Evolutionary conservation across 1,140 invertebrate genomes (phyloP).

Genomic region (Lucilia cuprina): DNA sequence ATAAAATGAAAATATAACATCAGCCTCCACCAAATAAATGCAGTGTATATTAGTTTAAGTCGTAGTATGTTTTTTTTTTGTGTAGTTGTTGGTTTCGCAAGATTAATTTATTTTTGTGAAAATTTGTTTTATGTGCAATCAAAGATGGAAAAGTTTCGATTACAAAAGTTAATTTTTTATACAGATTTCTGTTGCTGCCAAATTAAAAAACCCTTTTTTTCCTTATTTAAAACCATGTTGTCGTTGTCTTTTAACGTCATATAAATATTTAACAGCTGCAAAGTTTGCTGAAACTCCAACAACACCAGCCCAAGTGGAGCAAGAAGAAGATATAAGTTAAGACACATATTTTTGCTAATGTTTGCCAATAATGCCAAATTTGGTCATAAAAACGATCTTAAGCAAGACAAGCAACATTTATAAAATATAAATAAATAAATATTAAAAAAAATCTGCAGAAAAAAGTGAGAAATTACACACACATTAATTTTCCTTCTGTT

Average conservation of each 20-base stretch:
- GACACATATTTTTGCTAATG: conserved; percentile 10
- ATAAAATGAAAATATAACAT: no score
- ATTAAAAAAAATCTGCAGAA: neutral
- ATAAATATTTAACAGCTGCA: conserved; percentile 1
- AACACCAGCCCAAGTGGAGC: neutral
- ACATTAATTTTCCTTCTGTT: conserved; percentile 17
- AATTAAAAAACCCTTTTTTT: no score
- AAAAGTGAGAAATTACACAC: conserved; percentile 14
- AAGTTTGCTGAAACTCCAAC: neutral
- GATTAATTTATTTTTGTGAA: conserved; percentile 18
- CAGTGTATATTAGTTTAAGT: neutral
- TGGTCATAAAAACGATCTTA: neutral
- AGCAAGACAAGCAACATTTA: neutral
- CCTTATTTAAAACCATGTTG: neutral
- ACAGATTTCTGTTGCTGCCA: neutral
- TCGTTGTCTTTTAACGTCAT: neutral
- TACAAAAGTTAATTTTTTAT: conserved; percentile 10
- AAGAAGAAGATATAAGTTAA: neutral
- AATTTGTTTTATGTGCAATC: conserved; percentile 11
- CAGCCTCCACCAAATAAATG: neutral
- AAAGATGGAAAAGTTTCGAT: conserved; percentile 17
- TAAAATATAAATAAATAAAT: neutral
- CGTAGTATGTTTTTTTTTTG: neutral
- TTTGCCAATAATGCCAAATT: conserved; percentile 17
- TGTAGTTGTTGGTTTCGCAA: neutral